A percentile compares a stretch with the other conserved stretches of the same genome.
These are phyloP conservation scores for Eleginops maclovinus DNA, from an alignment of 2,113 vertebrate species.

Conservation along the genomic window DNA sequence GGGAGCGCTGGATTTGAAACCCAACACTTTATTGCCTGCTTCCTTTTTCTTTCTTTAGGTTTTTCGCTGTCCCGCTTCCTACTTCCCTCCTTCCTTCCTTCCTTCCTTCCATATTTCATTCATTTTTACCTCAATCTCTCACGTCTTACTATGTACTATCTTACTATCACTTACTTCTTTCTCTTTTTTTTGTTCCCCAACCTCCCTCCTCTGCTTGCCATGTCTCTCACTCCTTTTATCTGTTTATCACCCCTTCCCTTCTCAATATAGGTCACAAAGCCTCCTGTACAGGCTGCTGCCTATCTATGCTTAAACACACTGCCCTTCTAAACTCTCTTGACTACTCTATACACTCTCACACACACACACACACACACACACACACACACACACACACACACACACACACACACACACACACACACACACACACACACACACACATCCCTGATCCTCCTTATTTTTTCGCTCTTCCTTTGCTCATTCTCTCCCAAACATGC, in stretches of 20 bases:
- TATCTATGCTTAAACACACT: slow-evolving; percentile 77
- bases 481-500: slow-evolving; percentile 35
- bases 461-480: slow-evolving; percentile 19
- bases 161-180: slow-evolving; percentile 39
- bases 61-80: slow-evolving; percentile 24
- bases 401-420: slow-evolving; percentile 38
- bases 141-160: too few relatives aligned
- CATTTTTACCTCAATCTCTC: slow-evolving; percentile 42
- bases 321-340: slow-evolving; percentile 66
- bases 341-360: slow-evolving; percentile 45
- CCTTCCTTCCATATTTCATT: slow-evolving; percentile 33
- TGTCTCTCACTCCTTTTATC: slow-evolving; percentile 42
- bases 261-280: slow-evolving; percentile 79
- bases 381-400: slow-evolving; percentile 32
- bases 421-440: slow-evolving; percentile 30
- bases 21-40: slow-evolving; percentile 66
- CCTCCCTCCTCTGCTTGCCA: slow-evolving; percentile 31
- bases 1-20: slow-evolving; percentile 81
- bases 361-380: slow-evolving; percentile 38
- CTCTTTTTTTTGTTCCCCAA: slow-evolving; percentile 38
- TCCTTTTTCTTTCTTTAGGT: slow-evolving; percentile 50
- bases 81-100: neutral
- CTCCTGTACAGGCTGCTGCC: slow-evolving; percentile 71
- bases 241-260: slow-evolving; percentile 54
- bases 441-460: slow-evolving; percentile 41